phyloP scores from a whole-genome alignment of 2,888 invertebrate genomes.

The Diogma glabrata region DNA sequence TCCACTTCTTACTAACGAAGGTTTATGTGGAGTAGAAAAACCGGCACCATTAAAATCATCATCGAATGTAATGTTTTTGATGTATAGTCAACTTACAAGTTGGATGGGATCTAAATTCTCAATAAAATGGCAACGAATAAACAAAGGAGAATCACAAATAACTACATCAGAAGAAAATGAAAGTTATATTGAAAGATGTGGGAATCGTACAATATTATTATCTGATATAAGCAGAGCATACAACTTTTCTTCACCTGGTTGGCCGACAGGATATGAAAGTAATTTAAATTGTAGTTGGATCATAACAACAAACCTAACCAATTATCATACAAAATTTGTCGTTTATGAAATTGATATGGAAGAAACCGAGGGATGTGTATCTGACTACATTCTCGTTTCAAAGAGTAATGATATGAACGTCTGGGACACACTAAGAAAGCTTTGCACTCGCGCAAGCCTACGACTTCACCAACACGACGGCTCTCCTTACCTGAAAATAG shows the following conservation, averaged over 20 bases:
- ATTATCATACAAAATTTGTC: conserved; percentile 47
- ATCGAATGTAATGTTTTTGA: conserved; percentile 52
- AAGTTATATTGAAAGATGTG: conserved; percentile 26
- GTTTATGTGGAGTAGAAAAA: conserved; percentile 13
- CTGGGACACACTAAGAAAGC: conserved; percentile 42
- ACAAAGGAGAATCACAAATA: conserved; percentile 20
- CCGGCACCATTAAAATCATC: conserved; percentile 46
- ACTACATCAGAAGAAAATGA: conserved; percentile 16
- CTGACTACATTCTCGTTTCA: conserved; percentile 53
- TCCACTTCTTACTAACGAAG: conserved; percentile 29
- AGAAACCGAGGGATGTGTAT: conserved; percentile 40
- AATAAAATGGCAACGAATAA: conserved; percentile 25
- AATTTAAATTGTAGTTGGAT: conserved; percentile 64
- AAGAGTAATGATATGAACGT: conserved; percentile 37
- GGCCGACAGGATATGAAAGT: conserved; percentile 51
- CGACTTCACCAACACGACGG: too few relatives aligned
- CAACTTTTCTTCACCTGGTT: conserved; percentile 60
- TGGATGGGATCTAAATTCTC: neutral
- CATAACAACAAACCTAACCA: conserved; percentile 43
- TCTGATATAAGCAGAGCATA: conserved; percentile 17
- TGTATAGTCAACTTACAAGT: neutral
- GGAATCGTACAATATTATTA: conserved; percentile 25
- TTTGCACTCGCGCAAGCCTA: conserved; percentile 41
- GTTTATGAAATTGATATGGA: conserved; percentile 51
- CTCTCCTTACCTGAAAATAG: conserved; percentile 49